These are phyloP conservation scores for Cosmia pyralina DNA, from an alignment of 2,888 invertebrate genomes.

Conservation along the genomic window DNA sequence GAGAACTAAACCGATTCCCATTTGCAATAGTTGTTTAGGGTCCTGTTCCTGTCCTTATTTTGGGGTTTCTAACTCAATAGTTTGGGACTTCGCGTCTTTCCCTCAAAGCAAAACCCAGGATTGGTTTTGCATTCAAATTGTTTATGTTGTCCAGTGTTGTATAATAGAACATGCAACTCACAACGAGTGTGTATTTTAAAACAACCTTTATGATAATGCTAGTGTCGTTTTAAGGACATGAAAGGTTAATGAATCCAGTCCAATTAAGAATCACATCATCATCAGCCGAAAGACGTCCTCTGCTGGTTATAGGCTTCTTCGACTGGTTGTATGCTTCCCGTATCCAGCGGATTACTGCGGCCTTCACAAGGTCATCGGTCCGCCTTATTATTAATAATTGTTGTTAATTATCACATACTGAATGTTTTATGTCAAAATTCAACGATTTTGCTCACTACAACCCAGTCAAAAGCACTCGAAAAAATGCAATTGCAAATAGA, in stretches of 20 bases:
- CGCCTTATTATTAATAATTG: no score
- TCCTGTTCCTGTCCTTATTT: constrained; percentile 25
- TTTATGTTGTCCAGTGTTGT: constrained; percentile 9
- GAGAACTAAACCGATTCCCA: constrained; percentile 52
- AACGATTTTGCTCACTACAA: background rate
- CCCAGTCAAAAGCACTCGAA: background rate
- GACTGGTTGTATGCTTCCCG: no score
- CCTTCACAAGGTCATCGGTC: no score
- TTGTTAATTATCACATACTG: no score
- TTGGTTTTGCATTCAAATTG: constrained; percentile 28
- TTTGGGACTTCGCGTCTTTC: constrained; percentile 24
- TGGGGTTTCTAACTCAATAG: constrained; percentile 42
- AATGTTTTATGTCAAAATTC: constrained; percentile 8
- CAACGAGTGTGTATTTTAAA: constrained; percentile 3
- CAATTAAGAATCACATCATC: background rate
- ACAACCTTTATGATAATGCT: background rate
- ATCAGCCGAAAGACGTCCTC: no score
- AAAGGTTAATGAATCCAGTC: constrained; percentile 1
- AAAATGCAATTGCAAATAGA: constrained; percentile 6
- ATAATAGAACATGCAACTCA: background rate
- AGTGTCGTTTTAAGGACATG: background rate
- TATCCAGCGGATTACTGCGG: no score
- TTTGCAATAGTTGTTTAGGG: constrained; percentile 54
- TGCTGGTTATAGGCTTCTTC: no score
- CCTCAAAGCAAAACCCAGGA: constrained; percentile 5